Percentiles rank a stretch among this genome's conserved stretches.
Conservation (phyloP, 2,888 invertebrate species). For the Yponomeuta evonymella region DNA sequence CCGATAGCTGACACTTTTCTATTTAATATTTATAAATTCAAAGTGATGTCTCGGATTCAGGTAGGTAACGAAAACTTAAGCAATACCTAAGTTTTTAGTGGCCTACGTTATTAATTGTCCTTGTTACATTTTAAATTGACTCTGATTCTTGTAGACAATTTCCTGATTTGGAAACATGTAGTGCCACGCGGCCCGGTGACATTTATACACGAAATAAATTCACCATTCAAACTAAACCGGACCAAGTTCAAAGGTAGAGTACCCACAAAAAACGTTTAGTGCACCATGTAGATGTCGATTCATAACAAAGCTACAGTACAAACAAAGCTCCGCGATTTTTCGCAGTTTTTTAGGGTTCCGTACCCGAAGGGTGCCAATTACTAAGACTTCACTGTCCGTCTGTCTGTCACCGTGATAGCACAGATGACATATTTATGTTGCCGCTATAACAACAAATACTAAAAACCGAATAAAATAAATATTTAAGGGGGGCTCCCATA, state of each 20-base stretch:
- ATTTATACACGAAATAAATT: not conserved
- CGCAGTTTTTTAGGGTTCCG: no score
- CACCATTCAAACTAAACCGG: not conserved
- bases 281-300: no score
- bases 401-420: no score
- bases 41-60: not conserved
- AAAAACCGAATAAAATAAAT: no score
- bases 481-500: no score
- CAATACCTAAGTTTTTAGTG: not conserved
- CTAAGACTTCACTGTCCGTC: no score
- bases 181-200: not conserved
- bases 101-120: not conserved
- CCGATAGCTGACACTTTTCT: not conserved
- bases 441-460: no score
- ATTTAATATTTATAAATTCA: not conserved
- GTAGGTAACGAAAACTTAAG: not conserved
- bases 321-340: no score
- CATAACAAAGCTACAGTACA: no score
- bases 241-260: not conserved
- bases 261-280: no score
- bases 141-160: not conserved
- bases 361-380: no score
- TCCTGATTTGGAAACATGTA: not conserved
- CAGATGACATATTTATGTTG: no score
- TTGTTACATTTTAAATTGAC: not conserved